phyloP scores from a whole-genome alignment of 2,113 vertebrate genomes.

The Microcebus jonahi region DNA sequence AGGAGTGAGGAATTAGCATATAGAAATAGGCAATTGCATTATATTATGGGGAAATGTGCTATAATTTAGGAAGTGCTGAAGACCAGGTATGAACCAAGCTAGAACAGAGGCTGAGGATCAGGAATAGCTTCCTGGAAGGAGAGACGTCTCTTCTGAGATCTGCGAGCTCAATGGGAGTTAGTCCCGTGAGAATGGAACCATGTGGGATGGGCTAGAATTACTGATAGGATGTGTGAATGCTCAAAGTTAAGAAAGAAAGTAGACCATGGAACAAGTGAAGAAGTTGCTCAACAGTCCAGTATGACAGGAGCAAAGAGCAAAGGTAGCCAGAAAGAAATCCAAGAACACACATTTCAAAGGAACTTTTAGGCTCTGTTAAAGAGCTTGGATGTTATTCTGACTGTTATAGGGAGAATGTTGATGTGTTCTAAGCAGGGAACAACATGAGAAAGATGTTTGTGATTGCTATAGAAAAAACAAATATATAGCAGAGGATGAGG shows the following conservation, averaged over 20 bases:
- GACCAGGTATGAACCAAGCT: not conserved
- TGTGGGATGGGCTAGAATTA: not conserved
- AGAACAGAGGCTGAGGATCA: not conserved
- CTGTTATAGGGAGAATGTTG: not conserved
- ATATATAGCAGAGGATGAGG: not conserved
- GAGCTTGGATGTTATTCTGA: not conserved
- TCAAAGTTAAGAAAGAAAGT: not conserved
- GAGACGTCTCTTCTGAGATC: not conserved
- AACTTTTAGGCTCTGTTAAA: not conserved
- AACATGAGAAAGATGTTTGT: not conserved
- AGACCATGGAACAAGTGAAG: not conserved
- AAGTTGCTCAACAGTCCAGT: not conserved
- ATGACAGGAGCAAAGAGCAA: not conserved
- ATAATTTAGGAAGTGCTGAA: not conserved
- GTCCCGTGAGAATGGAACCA: too few relatives aligned
- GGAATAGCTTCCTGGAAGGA: not conserved
- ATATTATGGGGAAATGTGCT: not conserved
- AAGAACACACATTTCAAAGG: not conserved
- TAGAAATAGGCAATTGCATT: not conserved
- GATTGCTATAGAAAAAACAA: not conserved
- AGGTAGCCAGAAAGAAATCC: not conserved
- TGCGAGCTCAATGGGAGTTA: not conserved
- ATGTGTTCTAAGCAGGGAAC: not conserved
- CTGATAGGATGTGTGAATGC: not conserved
- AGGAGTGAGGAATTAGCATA: not conserved